Base-by-base conservation (phyloP, 1,140 invertebrate species). In the Palaemon carinicauda region DNA sequence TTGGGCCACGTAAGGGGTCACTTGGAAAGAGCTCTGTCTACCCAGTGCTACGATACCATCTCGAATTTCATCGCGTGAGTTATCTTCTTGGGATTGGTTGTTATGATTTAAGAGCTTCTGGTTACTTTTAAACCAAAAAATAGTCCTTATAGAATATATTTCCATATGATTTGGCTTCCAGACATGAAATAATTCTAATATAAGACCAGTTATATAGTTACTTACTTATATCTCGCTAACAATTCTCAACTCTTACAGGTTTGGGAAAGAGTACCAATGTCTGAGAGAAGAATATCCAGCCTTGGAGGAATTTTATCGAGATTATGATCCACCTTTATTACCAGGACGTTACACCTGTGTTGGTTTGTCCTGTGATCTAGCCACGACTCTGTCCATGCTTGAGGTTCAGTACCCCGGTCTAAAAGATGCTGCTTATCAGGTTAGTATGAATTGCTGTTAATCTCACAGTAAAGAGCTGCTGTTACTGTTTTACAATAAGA, bases 301-400 rank as follows among this genome's bases (percentile, higher is more conserved):
- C n/a, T 50, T 96, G 89, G 92, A 93, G 54, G 92, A 94, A 84
- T 96, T 96, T 91, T 96, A 94, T 90, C 93, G 94, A 82, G 93
- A 93, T 60, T 97, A 97, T 91, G 91, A 94, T 78, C 95, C 96
- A 77, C 93, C 94, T n/a, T 95, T 98, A 80, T 94, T 94, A 71
- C 91, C 93, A 1, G 93, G 94, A 89, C 94, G 96, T 91, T 94
- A 97, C 91, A 97, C 96, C 29, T 98, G 97, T 90, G 97, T 98
- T 27, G 96, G 96, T 33, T 92, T 98, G 87, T 95, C 95, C 71
- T 93, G 96, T 87, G 96, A 97, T 91, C 92, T 97, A 88, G 92
- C 96, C 89, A 91, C 93, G 73, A 92, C 94, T 83, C 80, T 87
- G 21, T 74, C 69, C 56, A 80, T 33, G 56, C 89, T 88, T 33